These are phyloP conservation scores for Hippocampus barbouri DNA, from an alignment of 2,113 vertebrate species.

Conservation along the genomic window DNA sequence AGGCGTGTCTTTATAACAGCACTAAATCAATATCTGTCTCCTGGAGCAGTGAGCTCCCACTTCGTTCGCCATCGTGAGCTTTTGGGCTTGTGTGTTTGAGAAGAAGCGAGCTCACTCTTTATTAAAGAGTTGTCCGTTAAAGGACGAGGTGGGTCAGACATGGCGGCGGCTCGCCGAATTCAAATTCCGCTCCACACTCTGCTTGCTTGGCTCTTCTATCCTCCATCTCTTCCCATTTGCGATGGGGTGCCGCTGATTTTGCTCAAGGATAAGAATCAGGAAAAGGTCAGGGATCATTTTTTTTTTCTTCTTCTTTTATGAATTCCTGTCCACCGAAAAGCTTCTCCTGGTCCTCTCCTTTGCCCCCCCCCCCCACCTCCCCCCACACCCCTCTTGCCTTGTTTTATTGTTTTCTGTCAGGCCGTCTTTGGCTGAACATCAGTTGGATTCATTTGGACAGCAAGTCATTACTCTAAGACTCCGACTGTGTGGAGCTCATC, in stretches of 20 bases:
- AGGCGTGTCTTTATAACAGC: constrained; percentile 36
- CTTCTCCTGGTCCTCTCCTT: constrained; percentile 1
- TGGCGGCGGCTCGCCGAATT: constrained; percentile 6
- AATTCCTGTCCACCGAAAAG: constrained; percentile 6
- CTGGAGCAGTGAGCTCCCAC: background rate
- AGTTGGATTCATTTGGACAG: constrained; percentile 3
- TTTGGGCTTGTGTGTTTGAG: constrained; percentile 29
- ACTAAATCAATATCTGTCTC: constrained; percentile 29
- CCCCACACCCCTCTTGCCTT: background rate
- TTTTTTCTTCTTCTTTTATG: constrained; percentile 9
- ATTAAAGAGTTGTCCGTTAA: constrained; percentile 51
- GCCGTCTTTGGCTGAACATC: background rate
- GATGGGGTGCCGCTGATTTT: constrained; percentile 43
- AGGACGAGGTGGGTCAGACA: constrained; percentile 34
- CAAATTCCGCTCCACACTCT: constrained; percentile 29
- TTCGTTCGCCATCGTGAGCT: background rate
- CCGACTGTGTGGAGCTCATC: constrained; percentile 28
- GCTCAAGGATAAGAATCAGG: constrained; percentile 31
- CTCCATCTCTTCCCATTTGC: constrained; percentile 33
- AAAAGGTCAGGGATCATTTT: constrained; percentile 45
- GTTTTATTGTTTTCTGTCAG: constrained; percentile 13
- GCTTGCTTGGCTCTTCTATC: constrained; percentile 18
- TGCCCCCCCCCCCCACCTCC: background rate
- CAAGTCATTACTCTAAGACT: constrained; percentile 25
- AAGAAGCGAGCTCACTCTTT: constrained; percentile 24